These are phyloP conservation scores for Morone chrysops DNA, from an alignment of 2,113 vertebrate species.

Conservation along the genomic window DNA sequence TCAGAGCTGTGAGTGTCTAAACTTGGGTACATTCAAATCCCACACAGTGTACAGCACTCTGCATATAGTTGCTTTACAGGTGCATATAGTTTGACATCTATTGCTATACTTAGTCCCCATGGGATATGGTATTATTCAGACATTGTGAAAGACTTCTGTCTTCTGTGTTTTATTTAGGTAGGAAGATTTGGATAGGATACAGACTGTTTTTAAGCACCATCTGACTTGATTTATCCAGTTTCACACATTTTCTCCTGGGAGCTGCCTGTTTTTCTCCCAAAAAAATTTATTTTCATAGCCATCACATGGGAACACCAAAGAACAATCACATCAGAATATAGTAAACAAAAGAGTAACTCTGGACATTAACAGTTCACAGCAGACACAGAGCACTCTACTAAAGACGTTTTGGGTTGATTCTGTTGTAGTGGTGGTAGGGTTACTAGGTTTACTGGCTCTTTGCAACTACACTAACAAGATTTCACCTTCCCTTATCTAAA, in stretches of 20 bases:
- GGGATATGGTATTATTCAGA: conserved; percentile 38
- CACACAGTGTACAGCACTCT: conserved; percentile 19
- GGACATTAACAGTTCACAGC: conserved; percentile 7
- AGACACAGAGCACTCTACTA: neutral
- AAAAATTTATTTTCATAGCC: conserved; percentile 7
- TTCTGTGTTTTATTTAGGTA: conserved; percentile 47
- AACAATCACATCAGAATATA: conserved; percentile 2
- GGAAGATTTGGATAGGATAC: conserved; percentile 43
- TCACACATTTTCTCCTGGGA: conserved; percentile 24
- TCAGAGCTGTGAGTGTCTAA: conserved; percentile 41
- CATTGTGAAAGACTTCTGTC: conserved; percentile 31
- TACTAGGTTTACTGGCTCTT: neutral
- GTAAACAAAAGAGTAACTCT: conserved; percentile 26
- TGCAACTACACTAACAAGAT: conserved; percentile 1
- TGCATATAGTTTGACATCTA: conserved; percentile 26
- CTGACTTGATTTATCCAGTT: conserved; percentile 27
- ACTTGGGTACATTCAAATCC: conserved; percentile 30
- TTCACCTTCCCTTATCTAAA: neutral
- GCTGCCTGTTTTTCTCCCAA: neutral
- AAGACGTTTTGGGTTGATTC: neutral
- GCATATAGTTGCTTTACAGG: conserved; percentile 35
- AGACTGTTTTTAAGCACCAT: conserved; percentile 32
- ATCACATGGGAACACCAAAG: neutral
- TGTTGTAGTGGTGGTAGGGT: neutral
- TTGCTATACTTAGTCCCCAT: conserved; percentile 12